Conservation (phyloP, 2,113 vertebrate species). For the Ciconia boyciana region DNA sequence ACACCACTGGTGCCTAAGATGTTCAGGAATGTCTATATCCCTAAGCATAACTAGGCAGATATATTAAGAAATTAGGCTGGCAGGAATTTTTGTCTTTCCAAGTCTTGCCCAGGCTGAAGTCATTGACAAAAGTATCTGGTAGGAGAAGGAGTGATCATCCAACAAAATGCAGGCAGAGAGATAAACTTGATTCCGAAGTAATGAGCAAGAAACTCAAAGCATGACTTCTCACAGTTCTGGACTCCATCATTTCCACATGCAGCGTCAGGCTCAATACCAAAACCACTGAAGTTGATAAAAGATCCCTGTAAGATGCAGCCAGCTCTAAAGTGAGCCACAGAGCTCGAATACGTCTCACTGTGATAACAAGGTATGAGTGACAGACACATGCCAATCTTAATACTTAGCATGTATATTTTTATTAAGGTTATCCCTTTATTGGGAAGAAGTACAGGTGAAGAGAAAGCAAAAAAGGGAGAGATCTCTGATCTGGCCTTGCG, state of each 20-base stretch:
- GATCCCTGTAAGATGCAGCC: neutral
- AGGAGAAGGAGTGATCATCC: neutral
- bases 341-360: rapidly evolving
- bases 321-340: neutral
- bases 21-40: neutral
- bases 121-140: neutral
- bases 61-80: neutral
- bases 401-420: neutral
- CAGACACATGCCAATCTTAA: too few relatives aligned
- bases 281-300: neutral
- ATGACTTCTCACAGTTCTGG: neutral
- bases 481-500: neutral
- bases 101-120: neutral
- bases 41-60: neutral
- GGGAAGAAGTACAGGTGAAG: neutral
- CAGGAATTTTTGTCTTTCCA: neutral
- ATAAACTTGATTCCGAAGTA: neutral
- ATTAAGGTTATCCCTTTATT: neutral
- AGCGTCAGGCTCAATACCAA: rapidly evolving
- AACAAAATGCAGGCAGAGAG: neutral
- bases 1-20: neutral
- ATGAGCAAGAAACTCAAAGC: neutral
- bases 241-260: neutral
- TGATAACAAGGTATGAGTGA: neutral
- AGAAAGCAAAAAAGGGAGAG: neutral